Evolutionary conservation across 2,888 invertebrate genomes (phyloP).

Genomic region (Phytoseiulus persimilis): DNA sequence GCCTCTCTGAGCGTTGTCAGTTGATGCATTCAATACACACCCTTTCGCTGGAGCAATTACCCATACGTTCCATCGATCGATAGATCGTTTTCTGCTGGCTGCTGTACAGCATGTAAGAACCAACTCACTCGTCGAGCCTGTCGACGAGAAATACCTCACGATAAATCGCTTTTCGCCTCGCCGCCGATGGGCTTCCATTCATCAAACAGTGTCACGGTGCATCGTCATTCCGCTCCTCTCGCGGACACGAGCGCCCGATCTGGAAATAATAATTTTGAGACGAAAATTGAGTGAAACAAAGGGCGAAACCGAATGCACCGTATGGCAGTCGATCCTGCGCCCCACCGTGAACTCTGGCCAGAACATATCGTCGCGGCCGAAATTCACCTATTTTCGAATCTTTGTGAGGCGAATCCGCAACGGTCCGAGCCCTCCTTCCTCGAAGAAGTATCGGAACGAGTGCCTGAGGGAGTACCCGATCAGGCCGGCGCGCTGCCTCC

Average conservation of each 20-base stretch:
- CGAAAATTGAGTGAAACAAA: background rate
- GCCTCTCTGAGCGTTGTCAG: background rate
- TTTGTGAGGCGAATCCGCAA: too few species aligned
- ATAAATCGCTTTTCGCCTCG: background rate
- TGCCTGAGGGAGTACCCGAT: too few species aligned
- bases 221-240: background rate
- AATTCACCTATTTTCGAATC: too few species aligned
- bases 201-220: background rate
- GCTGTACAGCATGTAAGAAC: background rate
- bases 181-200: background rate
- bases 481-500: too few species aligned
- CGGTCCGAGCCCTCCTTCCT: too few species aligned
- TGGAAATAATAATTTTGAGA: background rate
- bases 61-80: background rate
- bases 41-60: background rate
- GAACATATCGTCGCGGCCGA: background rate
- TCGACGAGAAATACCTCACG: background rate
- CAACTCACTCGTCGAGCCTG: background rate
- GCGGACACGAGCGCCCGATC: background rate
- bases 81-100: background rate
- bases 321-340: too few species aligned
- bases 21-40: background rate
- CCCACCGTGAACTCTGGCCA: background rate
- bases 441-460: too few species aligned
- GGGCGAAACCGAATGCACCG: background rate